Percentiles rank a stretch among this genome's conserved stretches.
Conservation (phyloP, 2,888 invertebrate species). For the Drosophila kuntzei region DNA sequence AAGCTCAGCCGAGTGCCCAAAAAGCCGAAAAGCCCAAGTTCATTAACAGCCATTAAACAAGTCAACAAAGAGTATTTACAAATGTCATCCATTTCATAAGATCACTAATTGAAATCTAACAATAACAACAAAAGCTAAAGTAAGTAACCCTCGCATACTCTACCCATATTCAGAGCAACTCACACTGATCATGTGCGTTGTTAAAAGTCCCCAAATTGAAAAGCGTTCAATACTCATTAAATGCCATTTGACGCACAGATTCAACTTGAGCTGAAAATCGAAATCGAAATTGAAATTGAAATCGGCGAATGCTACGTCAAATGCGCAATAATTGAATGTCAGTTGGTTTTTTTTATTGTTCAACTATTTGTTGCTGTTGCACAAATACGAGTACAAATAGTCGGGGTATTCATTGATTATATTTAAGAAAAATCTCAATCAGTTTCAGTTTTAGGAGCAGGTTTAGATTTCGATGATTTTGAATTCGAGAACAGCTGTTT, state of each 20-base stretch:
- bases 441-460: too few species aligned
- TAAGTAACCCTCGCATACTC: background rate
- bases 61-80: constrained; percentile 27
- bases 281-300: constrained; percentile 1
- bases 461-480: too few species aligned
- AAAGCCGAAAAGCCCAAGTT: constrained; percentile 34
- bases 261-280: constrained; percentile 11
- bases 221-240: constrained; percentile 40
- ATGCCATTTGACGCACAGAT: constrained; percentile 14
- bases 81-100: constrained; percentile 29
- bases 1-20: constrained; percentile 38
- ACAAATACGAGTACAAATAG: background rate
- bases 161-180: background rate
- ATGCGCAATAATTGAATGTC: constrained; percentile 65
- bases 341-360: constrained; percentile 34
- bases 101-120: constrained; percentile 28
- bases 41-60: constrained; percentile 44
- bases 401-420: too few species aligned
- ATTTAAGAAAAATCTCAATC: too few species aligned
- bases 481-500: too few species aligned
- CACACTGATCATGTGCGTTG: too few species aligned
- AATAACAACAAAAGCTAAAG: constrained; percentile 18
- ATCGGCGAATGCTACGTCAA: constrained; percentile 12
- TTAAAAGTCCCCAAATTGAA: constrained; percentile 28
- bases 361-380: constrained; percentile 16